Percentiles rank a stretch among this genome's conserved stretches.
These are phyloP conservation scores for Argyresthia goedartella DNA, from an alignment of 2,888 invertebrate genomes.

Conservation along the genomic window DNA sequence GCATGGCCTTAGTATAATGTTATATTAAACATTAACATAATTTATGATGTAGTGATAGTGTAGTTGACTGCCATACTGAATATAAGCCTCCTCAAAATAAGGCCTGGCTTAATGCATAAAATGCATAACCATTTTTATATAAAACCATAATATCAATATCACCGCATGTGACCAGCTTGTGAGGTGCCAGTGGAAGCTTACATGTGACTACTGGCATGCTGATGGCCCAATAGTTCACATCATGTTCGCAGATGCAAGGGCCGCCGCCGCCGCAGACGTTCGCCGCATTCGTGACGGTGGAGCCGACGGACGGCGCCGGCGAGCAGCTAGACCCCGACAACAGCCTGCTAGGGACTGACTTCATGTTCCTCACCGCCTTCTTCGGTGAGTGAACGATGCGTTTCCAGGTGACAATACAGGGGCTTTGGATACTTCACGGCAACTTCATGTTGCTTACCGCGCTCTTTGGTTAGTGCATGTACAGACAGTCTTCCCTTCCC, in stretches of 20 bases:
- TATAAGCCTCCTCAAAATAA: too few relatives aligned
- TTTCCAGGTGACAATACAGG: too few relatives aligned
- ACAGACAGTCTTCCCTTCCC: too few relatives aligned
- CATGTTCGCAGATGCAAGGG: constrained; percentile 24
- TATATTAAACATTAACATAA: too few relatives aligned
- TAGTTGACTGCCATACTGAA: too few relatives aligned
- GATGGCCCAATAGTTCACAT: not conserved
- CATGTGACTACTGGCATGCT: not conserved
- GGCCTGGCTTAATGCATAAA: too few relatives aligned
- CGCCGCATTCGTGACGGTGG: constrained; percentile 82
- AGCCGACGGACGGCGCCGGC: constrained; percentile 71
- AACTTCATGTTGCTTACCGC: not conserved
- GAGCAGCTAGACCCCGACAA: constrained; percentile 82
- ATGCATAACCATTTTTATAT: too few relatives aligned
- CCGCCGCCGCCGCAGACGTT: constrained; percentile 64
- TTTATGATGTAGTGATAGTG: too few relatives aligned
- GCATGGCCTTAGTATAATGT: too few relatives aligned
- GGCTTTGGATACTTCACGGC: not conserved
- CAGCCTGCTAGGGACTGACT: constrained; percentile 89
- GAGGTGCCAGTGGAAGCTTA: not conserved
- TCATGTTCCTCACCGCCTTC: constrained; percentile 94
- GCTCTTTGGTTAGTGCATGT: too few relatives aligned
- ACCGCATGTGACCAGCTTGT: not conserved
- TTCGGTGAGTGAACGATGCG: constrained; percentile 71
- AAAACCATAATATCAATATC: too few relatives aligned